Conservation (phyloP, 2,113 vertebrate species). For the Suncus etruscus region DNA sequence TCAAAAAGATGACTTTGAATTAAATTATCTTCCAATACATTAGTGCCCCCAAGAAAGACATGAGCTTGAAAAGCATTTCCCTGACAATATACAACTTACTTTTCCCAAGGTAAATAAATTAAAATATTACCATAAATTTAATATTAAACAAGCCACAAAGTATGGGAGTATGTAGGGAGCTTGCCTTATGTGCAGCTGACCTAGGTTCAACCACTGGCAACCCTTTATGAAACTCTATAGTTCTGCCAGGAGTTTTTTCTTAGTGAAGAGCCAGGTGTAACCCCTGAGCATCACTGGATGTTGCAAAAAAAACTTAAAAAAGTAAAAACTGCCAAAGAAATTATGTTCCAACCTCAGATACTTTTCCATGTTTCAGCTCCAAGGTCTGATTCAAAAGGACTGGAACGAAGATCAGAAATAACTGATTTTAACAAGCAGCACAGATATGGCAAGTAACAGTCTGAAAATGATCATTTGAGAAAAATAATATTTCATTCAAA, state of each 20-base stretch:
- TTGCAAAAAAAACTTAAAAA: no score
- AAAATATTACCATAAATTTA: conserved; percentile 59
- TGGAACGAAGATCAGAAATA: conserved; percentile 62
- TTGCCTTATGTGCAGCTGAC: no score
- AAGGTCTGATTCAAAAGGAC: conserved; percentile 64
- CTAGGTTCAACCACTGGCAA: no score
- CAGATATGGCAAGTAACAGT: conserved; percentile 45
- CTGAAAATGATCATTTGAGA: conserved; percentile 66
- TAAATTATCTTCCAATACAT: conserved; percentile 56
- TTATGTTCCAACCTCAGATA: conserved; percentile 68
- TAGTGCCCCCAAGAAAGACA: conserved; percentile 33
- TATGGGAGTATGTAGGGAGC: no score
- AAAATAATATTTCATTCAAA: conserved; percentile 63
- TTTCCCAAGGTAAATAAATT: conserved; percentile 65
- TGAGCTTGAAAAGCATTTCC: conserved; percentile 23
- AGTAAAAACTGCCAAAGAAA: conserved; percentile 61
- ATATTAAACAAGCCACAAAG: conserved; percentile 65
- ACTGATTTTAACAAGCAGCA: conserved; percentile 62
- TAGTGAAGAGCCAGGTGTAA: no score
- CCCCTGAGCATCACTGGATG: no score
- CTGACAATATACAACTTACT: background rate
- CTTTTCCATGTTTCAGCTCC: conserved; percentile 67
- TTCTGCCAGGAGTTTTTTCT: no score
- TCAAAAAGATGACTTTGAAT: conserved; percentile 26
- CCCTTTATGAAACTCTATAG: no score